Percentiles rank a stretch among this genome's conserved stretches.
phyloP scores from a whole-genome alignment of 2,113 vertebrate species.

The Macrotis lagotis region DNA sequence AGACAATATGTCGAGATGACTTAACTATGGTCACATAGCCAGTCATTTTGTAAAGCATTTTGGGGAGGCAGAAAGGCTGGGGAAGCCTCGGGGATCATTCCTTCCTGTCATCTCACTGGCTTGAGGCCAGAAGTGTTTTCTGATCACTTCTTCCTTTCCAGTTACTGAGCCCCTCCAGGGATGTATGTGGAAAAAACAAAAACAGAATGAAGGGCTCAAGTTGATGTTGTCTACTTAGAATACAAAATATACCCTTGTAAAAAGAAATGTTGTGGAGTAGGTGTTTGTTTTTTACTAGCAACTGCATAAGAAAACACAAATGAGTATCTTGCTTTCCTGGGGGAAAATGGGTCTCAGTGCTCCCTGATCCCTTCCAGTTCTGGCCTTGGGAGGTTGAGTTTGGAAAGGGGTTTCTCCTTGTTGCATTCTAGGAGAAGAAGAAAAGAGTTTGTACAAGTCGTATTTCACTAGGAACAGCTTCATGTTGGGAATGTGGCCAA shows the following conservation, averaged over 20 bases:
- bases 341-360: background rate
- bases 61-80: no score
- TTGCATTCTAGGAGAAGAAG: background rate
- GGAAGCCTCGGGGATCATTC: no score
- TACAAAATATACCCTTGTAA: background rate
- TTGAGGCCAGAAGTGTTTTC: background rate
- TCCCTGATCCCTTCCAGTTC: background rate
- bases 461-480: background rate
- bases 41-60: background rate
- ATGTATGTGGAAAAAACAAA: background rate
- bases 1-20: background rate
- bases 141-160: no score
- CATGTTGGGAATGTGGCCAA: background rate
- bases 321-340: background rate
- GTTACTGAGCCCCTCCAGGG: no score
- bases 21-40: background rate
- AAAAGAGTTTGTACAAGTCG: background rate
- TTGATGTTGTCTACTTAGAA: background rate
- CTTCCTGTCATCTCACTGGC: no score
- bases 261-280: background rate
- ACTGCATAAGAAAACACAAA: background rate
- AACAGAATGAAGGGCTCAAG: no score
- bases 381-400: background rate
- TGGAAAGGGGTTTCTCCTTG: background rate
- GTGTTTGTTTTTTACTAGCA: background rate